A percentile compares a stretch with the other conserved stretches of the same genome.
Conservation (phyloP, 2,797 vertebrate genomes). For the Phrynocephalus guinanensis region DNA sequence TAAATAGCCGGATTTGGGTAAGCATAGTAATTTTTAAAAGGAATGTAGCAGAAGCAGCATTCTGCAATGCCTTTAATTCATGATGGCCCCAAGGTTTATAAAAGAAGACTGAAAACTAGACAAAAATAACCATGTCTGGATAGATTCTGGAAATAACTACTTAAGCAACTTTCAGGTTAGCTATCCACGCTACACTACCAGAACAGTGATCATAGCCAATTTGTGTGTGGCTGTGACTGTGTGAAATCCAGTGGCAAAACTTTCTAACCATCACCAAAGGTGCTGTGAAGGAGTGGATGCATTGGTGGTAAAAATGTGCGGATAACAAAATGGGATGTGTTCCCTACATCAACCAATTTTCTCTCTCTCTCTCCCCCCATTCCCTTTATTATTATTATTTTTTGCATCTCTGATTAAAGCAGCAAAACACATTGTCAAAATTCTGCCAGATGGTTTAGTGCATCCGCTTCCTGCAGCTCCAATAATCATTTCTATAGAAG, state of each 20-base stretch:
- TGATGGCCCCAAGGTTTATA: neutral
- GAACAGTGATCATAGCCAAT: constrained; percentile 42
- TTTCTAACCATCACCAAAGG: constrained; percentile 58
- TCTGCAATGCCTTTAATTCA: constrained; percentile 42
- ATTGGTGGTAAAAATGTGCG: constrained; percentile 29
- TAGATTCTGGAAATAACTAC: constrained; percentile 56
- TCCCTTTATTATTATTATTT: neutral
- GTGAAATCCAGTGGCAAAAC: constrained; percentile 55
- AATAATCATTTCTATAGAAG: constrained; percentile 62
- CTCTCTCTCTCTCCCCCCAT: too few species aligned
- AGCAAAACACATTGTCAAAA: constrained; percentile 64
- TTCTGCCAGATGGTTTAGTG: constrained; percentile 57
- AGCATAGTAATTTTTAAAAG: constrained; percentile 35
- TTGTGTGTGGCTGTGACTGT: constrained; percentile 38
- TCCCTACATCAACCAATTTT: constrained; percentile 48
- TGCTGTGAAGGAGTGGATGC: neutral
- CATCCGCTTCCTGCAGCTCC: constrained; percentile 67
- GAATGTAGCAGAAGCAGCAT: constrained; percentile 41
- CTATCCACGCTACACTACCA: constrained; percentile 54
- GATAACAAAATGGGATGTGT: constrained; percentile 28
- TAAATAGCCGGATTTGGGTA: constrained; percentile 21
- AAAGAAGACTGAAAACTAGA: constrained; percentile 29
- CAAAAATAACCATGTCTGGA: constrained; percentile 47
- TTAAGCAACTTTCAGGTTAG: constrained; percentile 57
- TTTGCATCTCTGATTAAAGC: constrained; percentile 67